Conservation (phyloP, 1,140 invertebrate genomes). For the Drosophila mauritiana region DNA sequence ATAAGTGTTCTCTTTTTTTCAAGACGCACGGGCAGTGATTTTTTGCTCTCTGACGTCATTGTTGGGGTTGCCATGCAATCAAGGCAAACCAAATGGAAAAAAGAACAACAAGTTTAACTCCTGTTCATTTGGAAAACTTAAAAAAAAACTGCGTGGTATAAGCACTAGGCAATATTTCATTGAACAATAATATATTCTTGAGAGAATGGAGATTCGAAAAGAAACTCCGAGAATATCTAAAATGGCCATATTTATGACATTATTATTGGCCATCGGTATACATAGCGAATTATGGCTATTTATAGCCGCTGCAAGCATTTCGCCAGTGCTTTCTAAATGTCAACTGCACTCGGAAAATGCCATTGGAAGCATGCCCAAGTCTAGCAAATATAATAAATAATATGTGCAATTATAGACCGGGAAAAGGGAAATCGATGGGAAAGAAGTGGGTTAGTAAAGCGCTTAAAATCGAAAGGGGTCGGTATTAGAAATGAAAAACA, state of each 20-base stretch:
- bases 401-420: constrained; percentile 37
- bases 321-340: constrained; percentile 60
- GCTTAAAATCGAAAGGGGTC: constrained; percentile 15
- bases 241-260: constrained; percentile 45
- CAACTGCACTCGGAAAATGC: constrained; percentile 52
- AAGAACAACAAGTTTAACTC: constrained; percentile 4
- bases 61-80: constrained; percentile 48
- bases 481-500: constrained; percentile 41
- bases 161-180: neutral
- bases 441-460: constrained; percentile 31
- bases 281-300: constrained; percentile 44
- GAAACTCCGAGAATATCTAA: constrained; percentile 3
- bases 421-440: constrained; percentile 33
- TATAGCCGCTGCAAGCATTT: constrained; percentile 57
- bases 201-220: neutral
- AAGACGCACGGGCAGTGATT: constrained; percentile 26
- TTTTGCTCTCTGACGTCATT: constrained; percentile 42
- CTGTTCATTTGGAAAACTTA: constrained; percentile 5
- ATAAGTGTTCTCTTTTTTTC: constrained; percentile 27
- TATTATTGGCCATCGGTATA: constrained; percentile 52
- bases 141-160: neutral
- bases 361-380: constrained; percentile 69
- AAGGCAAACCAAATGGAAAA: constrained; percentile 14
- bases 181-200: neutral
- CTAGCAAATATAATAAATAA: constrained; percentile 52